Base-by-base conservation (phyloP, 2,113 vertebrate species). In the Nibea coibor region DNA sequence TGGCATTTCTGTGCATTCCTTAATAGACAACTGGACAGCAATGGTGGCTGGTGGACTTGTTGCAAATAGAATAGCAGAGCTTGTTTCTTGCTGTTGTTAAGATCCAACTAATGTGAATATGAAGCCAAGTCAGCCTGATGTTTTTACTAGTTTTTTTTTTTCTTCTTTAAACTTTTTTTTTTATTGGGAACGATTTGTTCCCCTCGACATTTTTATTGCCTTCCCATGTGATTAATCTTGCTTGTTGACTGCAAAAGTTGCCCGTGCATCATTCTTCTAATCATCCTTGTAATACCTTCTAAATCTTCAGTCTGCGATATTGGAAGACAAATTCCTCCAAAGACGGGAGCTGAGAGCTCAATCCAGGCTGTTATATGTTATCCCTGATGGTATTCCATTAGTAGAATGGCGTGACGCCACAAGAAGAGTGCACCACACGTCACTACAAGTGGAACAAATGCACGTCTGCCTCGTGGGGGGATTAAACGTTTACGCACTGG, bases 401-500 rank as follows among this genome's bases (percentile, higher is more conserved):
- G 71, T 7, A 28, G 24, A 50, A 50, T 31, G 31, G 35, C 58
- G 14, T 61, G 68, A 85, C 19, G 58, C 61, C 70, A 79, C 24
- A 47, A 62, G 42, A 22, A 57, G 45, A 80, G 59, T 12, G 42
- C 74, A 56, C 66, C 65, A 53, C 75, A 24, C 66, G 31, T 83
- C 72, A 80, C 47, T 64, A 12, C 35, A 22, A 75, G 62, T 61
- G 54, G 74, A 83, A 80, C 35, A 81, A 77, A 72, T 61, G 68
- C 26, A 31, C 15, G 2, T 22, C 75, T 26, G 58, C 48, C 70
- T 51, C 7, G 11, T 68, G 62, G 43, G 63, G 39, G 62, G 75
- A 82, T 82, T 78, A 78, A 71, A 62, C 17, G 8, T 79, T 86
- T 82, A 72, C 48, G 17, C 74, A 62, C 63, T 68, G 73, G 66